Conservation (phyloP, 2,888 invertebrate genomes). For the Oxycera nigricornis region DNA sequence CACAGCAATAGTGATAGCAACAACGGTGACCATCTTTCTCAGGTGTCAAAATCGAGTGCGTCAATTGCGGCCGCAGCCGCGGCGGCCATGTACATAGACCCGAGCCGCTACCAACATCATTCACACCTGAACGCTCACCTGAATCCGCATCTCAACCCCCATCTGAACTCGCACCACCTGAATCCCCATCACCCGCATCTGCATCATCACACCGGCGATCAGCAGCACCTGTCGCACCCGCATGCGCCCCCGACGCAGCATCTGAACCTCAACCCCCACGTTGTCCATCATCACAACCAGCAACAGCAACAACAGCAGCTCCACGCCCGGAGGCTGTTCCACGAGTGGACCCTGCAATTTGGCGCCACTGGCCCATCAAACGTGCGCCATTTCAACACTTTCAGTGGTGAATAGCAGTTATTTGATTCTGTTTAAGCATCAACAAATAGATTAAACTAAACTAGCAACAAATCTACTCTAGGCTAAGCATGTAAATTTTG, state of each 20-base stretch:
- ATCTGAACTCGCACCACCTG: slow-evolving; percentile 30
- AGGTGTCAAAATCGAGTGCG: slow-evolving; percentile 55
- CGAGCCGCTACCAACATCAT: slow-evolving; percentile 61
- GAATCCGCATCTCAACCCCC: slow-evolving; percentile 33
- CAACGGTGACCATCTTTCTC: slow-evolving; percentile 54
- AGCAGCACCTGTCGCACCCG: slow-evolving; percentile 53
- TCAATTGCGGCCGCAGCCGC: slow-evolving; percentile 62
- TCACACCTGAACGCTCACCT: slow-evolving; percentile 54
- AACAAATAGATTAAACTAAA: slow-evolving; percentile 12
- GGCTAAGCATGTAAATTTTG: slow-evolving; percentile 32
- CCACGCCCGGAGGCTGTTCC: slow-evolving; percentile 60
- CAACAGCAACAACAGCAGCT: slow-evolving; percentile 63
- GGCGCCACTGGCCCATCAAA: slow-evolving; percentile 57
- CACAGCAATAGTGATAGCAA: slow-evolving; percentile 50
- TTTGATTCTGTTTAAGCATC: slow-evolving; percentile 25
- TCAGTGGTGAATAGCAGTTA: slow-evolving; percentile 59
- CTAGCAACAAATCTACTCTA: slow-evolving; percentile 25
- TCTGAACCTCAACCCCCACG: slow-evolving; percentile 59
- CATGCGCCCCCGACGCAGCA: slow-evolving; percentile 56
- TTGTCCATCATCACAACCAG: slow-evolving; percentile 59
- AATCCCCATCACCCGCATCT: slow-evolving; percentile 58
- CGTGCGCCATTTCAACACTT: slow-evolving; percentile 61
- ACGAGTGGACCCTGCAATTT: slow-evolving; percentile 62
- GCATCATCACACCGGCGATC: slow-evolving; percentile 59
- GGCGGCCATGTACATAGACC: slow-evolving; percentile 63